Evolutionary conservation across 64 coral and sea anemone species (phyloP).

Genomic region (Montipora sp.): DNA sequence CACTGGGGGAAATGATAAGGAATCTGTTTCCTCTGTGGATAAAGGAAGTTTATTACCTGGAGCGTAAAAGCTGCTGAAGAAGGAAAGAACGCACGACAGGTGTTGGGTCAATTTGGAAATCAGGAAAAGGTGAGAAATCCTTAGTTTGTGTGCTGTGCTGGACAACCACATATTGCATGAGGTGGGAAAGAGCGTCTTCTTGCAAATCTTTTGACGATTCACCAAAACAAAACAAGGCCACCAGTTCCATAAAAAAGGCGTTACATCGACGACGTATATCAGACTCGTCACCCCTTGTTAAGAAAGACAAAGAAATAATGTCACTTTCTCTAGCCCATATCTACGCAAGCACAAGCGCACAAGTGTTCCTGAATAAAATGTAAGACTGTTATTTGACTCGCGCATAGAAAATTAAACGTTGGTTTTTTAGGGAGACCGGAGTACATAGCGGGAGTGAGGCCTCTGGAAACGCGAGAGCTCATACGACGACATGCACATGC

Average conservation of each 20-base stretch:
- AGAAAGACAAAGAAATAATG: not conserved
- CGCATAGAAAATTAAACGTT: not conserved
- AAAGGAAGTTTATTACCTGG: conserved; percentile 43
- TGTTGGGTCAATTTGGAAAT: conserved; percentile 67
- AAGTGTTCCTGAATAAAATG: no score
- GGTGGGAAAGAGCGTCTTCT: conserved; percentile 17
- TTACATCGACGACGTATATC: conserved; percentile 53
- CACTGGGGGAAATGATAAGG: no score
- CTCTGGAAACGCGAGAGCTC: no score
- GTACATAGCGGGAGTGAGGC: no score
- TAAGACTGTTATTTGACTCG: not conserved
- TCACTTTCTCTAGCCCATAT: no score
- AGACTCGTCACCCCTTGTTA: not conserved
- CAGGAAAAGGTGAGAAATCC: conserved; percentile 79
- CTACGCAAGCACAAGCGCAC: no score
- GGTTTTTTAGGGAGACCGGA: no score
- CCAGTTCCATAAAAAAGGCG: conserved; percentile 88
- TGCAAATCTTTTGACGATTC: conserved; percentile 60
- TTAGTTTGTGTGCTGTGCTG: conserved; percentile 46
- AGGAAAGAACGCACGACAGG: conserved; percentile 84
- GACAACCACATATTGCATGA: conserved; percentile 63
- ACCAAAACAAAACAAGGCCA: conserved; percentile 83
- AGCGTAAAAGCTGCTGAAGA: conserved; percentile 60
- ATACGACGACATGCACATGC: no score
- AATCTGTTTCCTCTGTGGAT: no score